A percentile compares a stretch with the other conserved stretches of the same genome.
Conservation (phyloP, 2,113 vertebrate genomes). For the Oncorhynchus masou region DNA sequence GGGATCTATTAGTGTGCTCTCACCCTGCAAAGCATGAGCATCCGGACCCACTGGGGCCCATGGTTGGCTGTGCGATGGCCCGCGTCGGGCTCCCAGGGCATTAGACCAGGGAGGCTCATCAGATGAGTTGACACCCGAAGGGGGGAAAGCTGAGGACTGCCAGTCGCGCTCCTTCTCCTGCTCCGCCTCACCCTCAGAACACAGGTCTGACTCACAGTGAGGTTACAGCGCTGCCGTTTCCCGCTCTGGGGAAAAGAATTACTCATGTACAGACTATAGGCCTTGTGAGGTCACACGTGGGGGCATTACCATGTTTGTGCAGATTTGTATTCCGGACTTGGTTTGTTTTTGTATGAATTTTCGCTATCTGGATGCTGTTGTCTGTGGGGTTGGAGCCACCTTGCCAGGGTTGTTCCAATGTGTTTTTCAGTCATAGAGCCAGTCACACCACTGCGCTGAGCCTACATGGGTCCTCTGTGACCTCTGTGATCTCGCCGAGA, state of each 20-base stretch:
- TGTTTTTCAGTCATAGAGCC: constrained; percentile 11
- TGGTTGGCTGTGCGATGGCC: constrained; percentile 54
- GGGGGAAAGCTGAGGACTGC: constrained; percentile 10
- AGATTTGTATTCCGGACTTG: constrained; percentile 61
- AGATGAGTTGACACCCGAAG: constrained; percentile 52
- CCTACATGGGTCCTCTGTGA: background rate
- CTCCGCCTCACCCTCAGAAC: background rate
- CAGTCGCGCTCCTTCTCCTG: constrained; percentile 20
- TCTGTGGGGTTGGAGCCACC: background rate
- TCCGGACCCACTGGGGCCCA: constrained; percentile 55
- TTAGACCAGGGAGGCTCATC: constrained; percentile 46
- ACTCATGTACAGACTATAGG: constrained; percentile 38
- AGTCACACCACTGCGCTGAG: constrained; percentile 40
- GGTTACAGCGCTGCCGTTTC: constrained; percentile 43
- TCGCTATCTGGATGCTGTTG: constrained; percentile 11
- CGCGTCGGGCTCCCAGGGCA: constrained; percentile 53
- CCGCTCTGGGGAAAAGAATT: constrained; percentile 35
- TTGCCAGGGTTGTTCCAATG: constrained; percentile 7
- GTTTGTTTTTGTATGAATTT: constrained; percentile 49
- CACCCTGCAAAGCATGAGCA: constrained; percentile 67
- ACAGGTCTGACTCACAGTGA: constrained; percentile 37
- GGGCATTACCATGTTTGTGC: constrained; percentile 7
- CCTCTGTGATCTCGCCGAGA: constrained; percentile 30
- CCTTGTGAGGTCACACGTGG: constrained; percentile 23
- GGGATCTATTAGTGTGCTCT: constrained; percentile 76